Evolutionary conservation across 2,888 invertebrate genomes (phyloP), one percentile per base, ranked within the genome.

Genomic region (Gastrophysa polygoni): DNA sequence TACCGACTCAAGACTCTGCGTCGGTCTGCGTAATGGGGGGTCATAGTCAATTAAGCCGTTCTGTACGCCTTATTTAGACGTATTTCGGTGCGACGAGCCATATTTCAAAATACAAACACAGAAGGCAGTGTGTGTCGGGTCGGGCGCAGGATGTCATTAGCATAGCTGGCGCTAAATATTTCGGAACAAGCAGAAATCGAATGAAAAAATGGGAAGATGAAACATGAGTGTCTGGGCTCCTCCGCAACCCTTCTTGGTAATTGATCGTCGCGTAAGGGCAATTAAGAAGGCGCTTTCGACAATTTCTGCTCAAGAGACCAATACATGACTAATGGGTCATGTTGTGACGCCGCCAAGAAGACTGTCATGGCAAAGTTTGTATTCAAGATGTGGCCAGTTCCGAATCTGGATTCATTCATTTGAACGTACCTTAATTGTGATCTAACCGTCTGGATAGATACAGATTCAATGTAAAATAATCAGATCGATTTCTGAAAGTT

Each of bases 61-160:
- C 56, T 54, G 60, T 67, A 68, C 66, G 67, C 67, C 68, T 64
- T 68, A 70, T 67, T 67, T 63, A 62, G 63, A 51, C 63, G 43
- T 58, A 57, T 63, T 67, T 56, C 44, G 61, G 57, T 58, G 59
- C 38, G 38, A 38, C 57, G 46, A 58, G 57, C 59, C 54, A 68
- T 70, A 68, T 67, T 63, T 67, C 66, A 68, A 57, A 60, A 59
- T 56, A 51, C 63, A 66, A 68, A 70, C 67, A 68, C 66, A 68
- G 67, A 62, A 61, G 62, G 59, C 67, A 58, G 58, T 67, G 65
- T 69, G 49, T 47, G 47, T 47, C n/a, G 29, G 14, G 21, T 28
- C 63, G 57, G 69, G 62, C 63, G 59, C 74, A 74, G 75, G 75
- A 75, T 74, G 73, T 74, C 74, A 75, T 75, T 75, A 75, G 68